Evolutionary conservation across 1,140 invertebrate genomes (phyloP), one percentile per base, ranked within the genome.

Genomic region (Zophobas morio): DNA sequence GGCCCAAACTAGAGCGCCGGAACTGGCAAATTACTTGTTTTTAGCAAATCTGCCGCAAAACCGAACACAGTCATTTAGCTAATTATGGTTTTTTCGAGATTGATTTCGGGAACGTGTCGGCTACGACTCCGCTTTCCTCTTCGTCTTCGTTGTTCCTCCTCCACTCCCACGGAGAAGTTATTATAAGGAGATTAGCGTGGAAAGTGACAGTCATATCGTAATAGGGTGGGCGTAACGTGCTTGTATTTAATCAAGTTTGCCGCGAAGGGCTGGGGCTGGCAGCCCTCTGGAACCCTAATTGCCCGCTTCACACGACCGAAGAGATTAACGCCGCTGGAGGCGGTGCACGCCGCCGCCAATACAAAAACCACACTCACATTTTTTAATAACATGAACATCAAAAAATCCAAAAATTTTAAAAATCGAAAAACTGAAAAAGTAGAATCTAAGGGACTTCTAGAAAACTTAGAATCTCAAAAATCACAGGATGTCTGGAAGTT

Each of bases 121-220:
- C 57, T 35, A 35, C 57, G 49, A 63, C 57, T 35, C 57, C 57
- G 49, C 4, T 20, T 2, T 4, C 6, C 6, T 51, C 4, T 51
- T 4, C 49, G 49, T 20, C n/a, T 20, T 5, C 6, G 2, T 20
- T n/a, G 49, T 3, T 4, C 3, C 6, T 8, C 3, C 3, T 34
- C 32, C 54, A 56, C 35, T 2, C 6, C 1, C 6, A 40, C 60
- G 37, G 71, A n/a, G 20, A 34, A 74, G 71, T 82, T 80, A 82
- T 82, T 82, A 82, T 82, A 82, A 82, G 79, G 54, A 81, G 79
- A 82, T 82, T 81, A 81, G 79, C 75, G 77, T 78, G 76, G 79
- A 82, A 82, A 82, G 79, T 82, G 81, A 82, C 81, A 82, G 81
- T 82, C 81, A 82, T 78, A 77, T 60, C 63, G 77, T 82, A 80